Conservation (phyloP, 2,888 invertebrate species). For the Acrobasis suavella region DNA sequence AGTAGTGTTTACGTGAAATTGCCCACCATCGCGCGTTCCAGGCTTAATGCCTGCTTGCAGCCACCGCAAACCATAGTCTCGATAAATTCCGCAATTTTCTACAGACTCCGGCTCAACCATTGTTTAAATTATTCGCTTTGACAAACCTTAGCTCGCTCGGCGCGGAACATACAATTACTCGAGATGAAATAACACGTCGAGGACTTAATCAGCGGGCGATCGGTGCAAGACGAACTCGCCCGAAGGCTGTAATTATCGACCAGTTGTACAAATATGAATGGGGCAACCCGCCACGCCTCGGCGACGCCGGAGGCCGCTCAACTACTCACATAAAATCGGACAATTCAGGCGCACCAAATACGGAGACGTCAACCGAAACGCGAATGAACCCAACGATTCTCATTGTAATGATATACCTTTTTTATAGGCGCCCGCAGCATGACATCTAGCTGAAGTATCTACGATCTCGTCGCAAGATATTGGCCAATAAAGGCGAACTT, state of each 20-base stretch:
- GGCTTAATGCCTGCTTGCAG: conserved; percentile 41
- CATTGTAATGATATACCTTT: conserved; percentile 43
- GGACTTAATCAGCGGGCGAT: conserved; percentile 70
- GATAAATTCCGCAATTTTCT: conserved; percentile 49
- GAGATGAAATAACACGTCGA: conserved; percentile 63
- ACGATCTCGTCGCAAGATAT: conserved; percentile 58
- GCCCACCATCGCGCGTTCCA: conserved; percentile 38
- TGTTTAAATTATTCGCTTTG: conserved; percentile 36
- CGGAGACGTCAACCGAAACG: conserved; percentile 27
- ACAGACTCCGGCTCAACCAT: conserved; percentile 35
- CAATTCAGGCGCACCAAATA: conserved; percentile 36
- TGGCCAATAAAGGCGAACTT: conserved; percentile 60
- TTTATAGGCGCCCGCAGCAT: conserved; percentile 51
- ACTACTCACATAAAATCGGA: conserved; percentile 44
- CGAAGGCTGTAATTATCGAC: conserved; percentile 66
- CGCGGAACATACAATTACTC: conserved; percentile 43
- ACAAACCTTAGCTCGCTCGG: conserved; percentile 32
- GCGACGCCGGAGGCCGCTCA: conserved; percentile 48
- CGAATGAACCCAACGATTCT: conserved; percentile 16
- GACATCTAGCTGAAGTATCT: conserved; percentile 64
- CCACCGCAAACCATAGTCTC: conserved; percentile 31
- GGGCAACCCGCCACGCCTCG: conserved; percentile 47
- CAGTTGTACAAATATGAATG: conserved; percentile 76
- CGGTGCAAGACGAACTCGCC: conserved; percentile 43
- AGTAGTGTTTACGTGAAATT: conserved; percentile 61